A percentile compares a stretch with the other conserved stretches of the same genome.
Conservation (phyloP, 2,888 invertebrate species). For the Axea sp. region DNA sequence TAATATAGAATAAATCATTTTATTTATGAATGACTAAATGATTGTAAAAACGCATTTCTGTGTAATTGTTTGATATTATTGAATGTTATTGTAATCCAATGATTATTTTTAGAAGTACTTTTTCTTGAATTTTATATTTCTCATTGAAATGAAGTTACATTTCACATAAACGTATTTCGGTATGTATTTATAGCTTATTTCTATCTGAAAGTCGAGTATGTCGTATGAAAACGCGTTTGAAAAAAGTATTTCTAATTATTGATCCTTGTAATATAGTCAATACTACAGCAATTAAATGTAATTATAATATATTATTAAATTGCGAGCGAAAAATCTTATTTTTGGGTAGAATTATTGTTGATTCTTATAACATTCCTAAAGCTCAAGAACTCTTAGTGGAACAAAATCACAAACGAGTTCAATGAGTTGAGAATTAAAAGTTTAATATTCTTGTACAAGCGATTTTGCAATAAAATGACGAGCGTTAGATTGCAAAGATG, state of each 20-base stretch:
- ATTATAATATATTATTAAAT: not conserved
- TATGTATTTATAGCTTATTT: too few relatives aligned
- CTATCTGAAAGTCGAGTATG: not conserved
- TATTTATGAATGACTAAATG: too few relatives aligned
- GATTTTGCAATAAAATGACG: slow-evolving; percentile 26
- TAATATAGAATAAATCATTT: too few relatives aligned
- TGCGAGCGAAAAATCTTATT: slow-evolving; percentile 17
- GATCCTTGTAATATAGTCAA: slow-evolving; percentile 46
- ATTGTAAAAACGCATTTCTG: too few relatives aligned
- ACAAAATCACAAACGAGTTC: slow-evolving; percentile 4
- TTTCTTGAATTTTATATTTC: too few relatives aligned
- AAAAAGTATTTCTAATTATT: slow-evolving; percentile 31
- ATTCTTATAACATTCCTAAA: slow-evolving; percentile 27
- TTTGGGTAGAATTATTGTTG: slow-evolving; percentile 31
- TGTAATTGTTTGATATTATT: not conserved
- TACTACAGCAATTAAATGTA: slow-evolving; percentile 21
- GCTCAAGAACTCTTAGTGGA: slow-evolving; percentile 18
- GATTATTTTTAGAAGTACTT: slow-evolving; percentile 22
- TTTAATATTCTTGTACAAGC: slow-evolving; percentile 47
- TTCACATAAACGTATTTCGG: too few relatives aligned
- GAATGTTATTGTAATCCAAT: slow-evolving; percentile 11
- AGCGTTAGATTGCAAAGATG: not conserved
- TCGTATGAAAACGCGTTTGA: slow-evolving; percentile 8
- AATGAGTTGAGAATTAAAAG: slow-evolving; percentile 10
- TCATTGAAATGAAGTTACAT: too few relatives aligned